Evolutionary conservation across 2,888 invertebrate species (phyloP).

Genomic region (Isotomurus palustris): DNA sequence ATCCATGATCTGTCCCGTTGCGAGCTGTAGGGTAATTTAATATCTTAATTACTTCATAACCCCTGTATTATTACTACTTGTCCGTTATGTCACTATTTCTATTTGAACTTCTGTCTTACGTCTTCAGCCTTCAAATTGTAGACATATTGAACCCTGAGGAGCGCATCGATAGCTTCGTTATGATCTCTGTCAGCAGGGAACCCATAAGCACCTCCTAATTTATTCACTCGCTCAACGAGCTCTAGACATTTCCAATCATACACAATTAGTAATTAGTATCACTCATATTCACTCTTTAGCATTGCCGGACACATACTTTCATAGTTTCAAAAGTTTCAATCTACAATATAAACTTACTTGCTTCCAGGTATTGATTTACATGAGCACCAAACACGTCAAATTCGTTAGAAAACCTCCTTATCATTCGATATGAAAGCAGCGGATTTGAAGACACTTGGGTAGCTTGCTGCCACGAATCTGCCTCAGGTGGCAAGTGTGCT

Average conservation of each 20-base stretch:
- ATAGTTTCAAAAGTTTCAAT: background rate
- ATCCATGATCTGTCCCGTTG: conserved; percentile 36
- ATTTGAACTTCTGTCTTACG: conserved; percentile 13
- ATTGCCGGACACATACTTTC: background rate
- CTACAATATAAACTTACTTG: conserved; percentile 18
- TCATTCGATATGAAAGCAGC: conserved; percentile 32
- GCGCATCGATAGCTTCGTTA: conserved; percentile 42
- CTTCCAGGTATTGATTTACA: conserved; percentile 31
- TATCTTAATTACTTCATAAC: background rate
- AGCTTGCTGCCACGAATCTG: conserved; percentile 32
- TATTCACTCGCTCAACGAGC: conserved; percentile 37
- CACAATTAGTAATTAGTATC: background rate
- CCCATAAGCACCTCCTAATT: conserved; percentile 34
- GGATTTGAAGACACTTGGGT: conserved; percentile 34
- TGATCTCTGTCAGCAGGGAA: conserved; percentile 42
- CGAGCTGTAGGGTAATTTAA: conserved; percentile 20
- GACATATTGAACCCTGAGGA: conserved; percentile 44
- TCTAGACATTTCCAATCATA: conserved; percentile 13
- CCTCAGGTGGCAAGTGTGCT: conserved; percentile 21
- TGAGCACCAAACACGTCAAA: conserved; percentile 32
- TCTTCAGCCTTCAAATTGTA: conserved; percentile 41
- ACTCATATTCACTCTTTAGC: background rate
- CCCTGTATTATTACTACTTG: background rate
- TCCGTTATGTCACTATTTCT: background rate
- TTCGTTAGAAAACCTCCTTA: conserved; percentile 32